phyloP scores from a whole-genome alignment of 2,797 vertebrate species.

The Karalla daura region DNA sequence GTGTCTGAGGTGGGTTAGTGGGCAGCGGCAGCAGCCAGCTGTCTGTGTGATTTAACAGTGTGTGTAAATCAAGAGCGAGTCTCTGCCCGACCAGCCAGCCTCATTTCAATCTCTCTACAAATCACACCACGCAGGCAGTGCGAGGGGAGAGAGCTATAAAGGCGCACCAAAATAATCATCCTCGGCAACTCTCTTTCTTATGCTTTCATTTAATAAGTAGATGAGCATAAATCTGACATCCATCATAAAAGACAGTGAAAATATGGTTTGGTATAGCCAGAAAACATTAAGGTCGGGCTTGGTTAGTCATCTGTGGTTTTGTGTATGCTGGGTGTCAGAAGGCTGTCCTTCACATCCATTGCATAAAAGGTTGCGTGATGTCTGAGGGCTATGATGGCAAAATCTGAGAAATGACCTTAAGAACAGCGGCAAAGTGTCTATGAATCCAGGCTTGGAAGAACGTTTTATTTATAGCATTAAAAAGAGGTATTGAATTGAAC shows the following conservation, averaged over 20 bases:
- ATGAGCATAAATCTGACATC: slow-evolving; percentile 68
- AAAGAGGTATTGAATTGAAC: slow-evolving; percentile 51
- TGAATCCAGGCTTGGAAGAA: slow-evolving; percentile 34
- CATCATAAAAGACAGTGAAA: slow-evolving; percentile 63
- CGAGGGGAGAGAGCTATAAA: slow-evolving; percentile 68
- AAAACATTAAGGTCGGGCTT: slow-evolving; percentile 37
- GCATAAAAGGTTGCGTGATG: slow-evolving; percentile 11
- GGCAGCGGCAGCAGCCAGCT: slow-evolving; percentile 71
- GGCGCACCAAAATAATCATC: slow-evolving; percentile 80
- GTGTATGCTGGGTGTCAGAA: slow-evolving; percentile 17
- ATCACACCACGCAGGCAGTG: slow-evolving; percentile 73
- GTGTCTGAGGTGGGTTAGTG: slow-evolving; percentile 63
- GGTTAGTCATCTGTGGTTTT: slow-evolving; percentile 38
- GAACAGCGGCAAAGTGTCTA: slow-evolving; percentile 22
- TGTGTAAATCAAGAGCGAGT: slow-evolving; percentile 79
- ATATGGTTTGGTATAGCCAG: slow-evolving; percentile 50
- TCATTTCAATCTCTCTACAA: slow-evolving; percentile 83
- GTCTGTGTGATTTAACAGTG: slow-evolving; percentile 81
- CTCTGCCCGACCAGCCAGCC: slow-evolving; percentile 71
- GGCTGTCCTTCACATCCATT: slow-evolving; percentile 13
- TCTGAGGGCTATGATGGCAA: slow-evolving; percentile 27
- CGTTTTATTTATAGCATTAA: slow-evolving; percentile 63
- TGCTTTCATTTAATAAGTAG: slow-evolving; percentile 78
- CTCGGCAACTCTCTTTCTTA: slow-evolving; percentile 70
- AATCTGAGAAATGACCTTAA: slow-evolving; percentile 29